Base-by-base conservation (phyloP, 2,797 vertebrate genomes). In the Girardinus metallicus region DNA sequence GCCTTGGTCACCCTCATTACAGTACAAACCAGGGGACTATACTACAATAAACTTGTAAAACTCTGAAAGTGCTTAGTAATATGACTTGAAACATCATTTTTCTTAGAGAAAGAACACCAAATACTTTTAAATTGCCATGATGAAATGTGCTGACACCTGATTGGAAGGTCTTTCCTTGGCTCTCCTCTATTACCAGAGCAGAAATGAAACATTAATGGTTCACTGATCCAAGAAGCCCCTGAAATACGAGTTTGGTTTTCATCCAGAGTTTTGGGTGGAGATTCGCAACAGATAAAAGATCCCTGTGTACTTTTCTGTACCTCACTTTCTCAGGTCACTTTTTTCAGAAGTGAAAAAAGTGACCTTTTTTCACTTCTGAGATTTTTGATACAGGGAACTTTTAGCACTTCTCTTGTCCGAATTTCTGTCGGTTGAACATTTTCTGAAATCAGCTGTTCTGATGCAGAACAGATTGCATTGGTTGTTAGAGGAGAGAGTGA, bases 201-300 rank as follows among this genome's bases (percentile, higher is more conserved):
- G 36, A 68, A 68, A 68, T 68, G 18, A 68, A 68, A 68, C 64
- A 41, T 41, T 41, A 68, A 68, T 68, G 36, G 18, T 41, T 26
- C 64, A 41, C 64, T 41, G 21, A 26, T 68, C 64, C 64, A 68
- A 68, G 64, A 39, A 68, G 64, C 34, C 18, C 15, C 39, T 39
- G 18, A 68, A 15, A 68, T 26, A 36, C 36, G 34, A 68, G 9
- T 41, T 68, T 18, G 64, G 21, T 68, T 68, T 62, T 39, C 62
- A 66, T 66, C 34, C 16, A 66, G 34, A 23, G 62, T 36, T 31
- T 39, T 66, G 18, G 62, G 62, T 66, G 18, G 34, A 66, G 31
- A 39, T 39, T 9, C 1, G 34, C 21, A 1, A 16, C 64, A 4
- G 21, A 41, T 39, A 68, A 11, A 68, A 68, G 64, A n/a, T 43